These are phyloP conservation scores for Myiozetetes cayanensis DNA, from an alignment of 2,113 vertebrate species.

Conservation along the genomic window DNA sequence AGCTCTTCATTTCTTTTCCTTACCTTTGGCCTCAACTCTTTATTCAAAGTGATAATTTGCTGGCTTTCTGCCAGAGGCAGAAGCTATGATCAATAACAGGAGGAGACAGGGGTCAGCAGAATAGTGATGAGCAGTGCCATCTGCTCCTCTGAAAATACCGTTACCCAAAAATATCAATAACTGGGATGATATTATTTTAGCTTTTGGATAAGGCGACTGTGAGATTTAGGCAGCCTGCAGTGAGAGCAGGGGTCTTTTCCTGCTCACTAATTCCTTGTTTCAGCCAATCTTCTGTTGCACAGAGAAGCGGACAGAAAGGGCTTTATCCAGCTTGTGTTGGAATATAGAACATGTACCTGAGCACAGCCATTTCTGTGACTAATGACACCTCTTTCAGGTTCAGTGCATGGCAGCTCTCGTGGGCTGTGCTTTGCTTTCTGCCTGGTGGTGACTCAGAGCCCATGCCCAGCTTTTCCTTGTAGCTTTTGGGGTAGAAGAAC, in stretches of 20 bases:
- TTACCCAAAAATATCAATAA: constrained; percentile 46
- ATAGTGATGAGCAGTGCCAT: constrained; percentile 55
- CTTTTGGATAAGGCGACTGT: neutral
- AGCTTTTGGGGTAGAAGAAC: neutral
- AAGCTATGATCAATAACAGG: constrained; percentile 65
- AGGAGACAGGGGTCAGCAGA: constrained; percentile 42
- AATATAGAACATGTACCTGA: neutral
- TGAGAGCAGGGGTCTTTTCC: neutral
- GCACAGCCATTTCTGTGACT: neutral
- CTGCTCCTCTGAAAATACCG: constrained; percentile 22
- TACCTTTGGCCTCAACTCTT: constrained; percentile 60
- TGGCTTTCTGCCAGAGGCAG: constrained; percentile 33
- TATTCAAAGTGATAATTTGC: constrained; percentile 66
- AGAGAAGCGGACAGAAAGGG: neutral
- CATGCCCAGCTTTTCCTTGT: neutral
- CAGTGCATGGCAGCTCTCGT: neutral
- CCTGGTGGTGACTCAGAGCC: neutral
- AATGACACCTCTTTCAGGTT: neutral
- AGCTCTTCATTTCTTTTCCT: constrained; percentile 51
- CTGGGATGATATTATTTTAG: constrained; percentile 9
- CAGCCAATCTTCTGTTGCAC: neutral
- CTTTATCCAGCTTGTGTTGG: neutral
- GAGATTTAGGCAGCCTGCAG: neutral
- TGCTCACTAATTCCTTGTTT: neutral
- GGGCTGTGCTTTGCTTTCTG: neutral